A percentile compares a stretch with the other conserved stretches of the same genome.
Evolutionary conservation across 1,140 invertebrate species (phyloP).

Genomic region (Meteorus sp.): DNA sequence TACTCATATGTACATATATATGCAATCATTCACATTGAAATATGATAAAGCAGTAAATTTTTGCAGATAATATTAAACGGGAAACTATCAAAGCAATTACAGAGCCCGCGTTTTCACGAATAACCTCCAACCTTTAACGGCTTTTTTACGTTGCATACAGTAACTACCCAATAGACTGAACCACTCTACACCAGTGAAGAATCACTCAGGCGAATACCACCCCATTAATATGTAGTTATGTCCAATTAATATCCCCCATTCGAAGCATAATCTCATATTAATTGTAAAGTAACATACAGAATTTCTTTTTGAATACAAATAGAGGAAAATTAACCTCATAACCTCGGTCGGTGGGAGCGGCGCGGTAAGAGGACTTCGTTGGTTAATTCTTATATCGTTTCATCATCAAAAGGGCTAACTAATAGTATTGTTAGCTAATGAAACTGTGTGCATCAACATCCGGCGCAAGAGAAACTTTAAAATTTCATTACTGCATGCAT

Average conservation of each 20-base stretch:
- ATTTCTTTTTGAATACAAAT: not conserved
- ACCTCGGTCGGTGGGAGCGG: conserved; percentile 21
- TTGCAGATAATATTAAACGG: not conserved
- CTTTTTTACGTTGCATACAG: not conserved
- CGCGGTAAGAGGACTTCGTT: conserved; percentile 7
- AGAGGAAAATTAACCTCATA: conserved; percentile 3
- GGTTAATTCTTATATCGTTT: not conserved
- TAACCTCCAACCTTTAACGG: not conserved
- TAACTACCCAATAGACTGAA: too few relatives aligned
- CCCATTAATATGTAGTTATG: too few relatives aligned
- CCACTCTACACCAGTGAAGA: too few relatives aligned
- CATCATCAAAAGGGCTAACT: not conserved
- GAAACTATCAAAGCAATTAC: not conserved
- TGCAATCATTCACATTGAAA: too few relatives aligned
- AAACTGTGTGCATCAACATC: too few relatives aligned
- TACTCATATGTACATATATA: too few relatives aligned
- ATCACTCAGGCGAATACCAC: too few relatives aligned
- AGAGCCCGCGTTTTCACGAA: not conserved
- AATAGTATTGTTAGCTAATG: not conserved
- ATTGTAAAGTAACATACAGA: not conserved
- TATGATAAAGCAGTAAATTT: too few relatives aligned
- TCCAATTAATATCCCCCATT: too few relatives aligned
- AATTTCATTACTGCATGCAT: too few relatives aligned
- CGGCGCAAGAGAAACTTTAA: too few relatives aligned
- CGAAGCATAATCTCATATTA: too few relatives aligned